Evolutionary conservation across 2,888 invertebrate species (phyloP).

Genomic region (Hypercompe scribonia): DNA sequence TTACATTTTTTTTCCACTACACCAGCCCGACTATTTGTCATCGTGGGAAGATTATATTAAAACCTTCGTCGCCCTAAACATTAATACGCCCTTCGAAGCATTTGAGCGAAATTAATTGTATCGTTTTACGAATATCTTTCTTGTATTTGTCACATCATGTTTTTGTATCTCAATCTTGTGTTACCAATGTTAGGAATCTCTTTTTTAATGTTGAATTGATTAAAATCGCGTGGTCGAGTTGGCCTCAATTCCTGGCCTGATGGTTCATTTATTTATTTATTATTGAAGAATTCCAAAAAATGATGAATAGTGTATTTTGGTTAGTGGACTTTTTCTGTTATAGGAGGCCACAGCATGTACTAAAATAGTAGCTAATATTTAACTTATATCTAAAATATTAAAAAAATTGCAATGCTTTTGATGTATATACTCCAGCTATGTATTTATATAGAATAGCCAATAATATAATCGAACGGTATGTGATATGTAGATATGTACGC

Average conservation of each 20-base stretch:
- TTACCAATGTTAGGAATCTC: not conserved
- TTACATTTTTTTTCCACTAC: slow-evolving; percentile 2
- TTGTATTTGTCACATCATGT: not conserved
- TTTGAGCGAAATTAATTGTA: not conserved
- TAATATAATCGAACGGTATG: not conserved
- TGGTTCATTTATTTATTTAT: no score
- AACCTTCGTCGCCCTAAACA: not conserved
- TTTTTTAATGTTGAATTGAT: no score
- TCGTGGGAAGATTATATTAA: slow-evolving; percentile 6
- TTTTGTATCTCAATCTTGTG: not conserved
- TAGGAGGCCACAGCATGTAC: no score
- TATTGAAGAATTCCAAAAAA: no score
- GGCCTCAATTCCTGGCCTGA: no score
- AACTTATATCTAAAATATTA: no score
- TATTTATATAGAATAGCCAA: not conserved
- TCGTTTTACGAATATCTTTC: not conserved
- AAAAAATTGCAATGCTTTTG: no score
- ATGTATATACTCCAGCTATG: not conserved
- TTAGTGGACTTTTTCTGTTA: no score
- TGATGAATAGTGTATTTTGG: no score
- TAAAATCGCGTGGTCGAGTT: no score
- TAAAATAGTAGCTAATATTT: no score
- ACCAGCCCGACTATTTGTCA: slow-evolving; percentile 7
- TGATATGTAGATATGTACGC: no score
- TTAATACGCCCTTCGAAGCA: not conserved